phyloP scores from a whole-genome alignment of 92 coral and sea anemone species.

The Heliopora coerulea region DNA sequence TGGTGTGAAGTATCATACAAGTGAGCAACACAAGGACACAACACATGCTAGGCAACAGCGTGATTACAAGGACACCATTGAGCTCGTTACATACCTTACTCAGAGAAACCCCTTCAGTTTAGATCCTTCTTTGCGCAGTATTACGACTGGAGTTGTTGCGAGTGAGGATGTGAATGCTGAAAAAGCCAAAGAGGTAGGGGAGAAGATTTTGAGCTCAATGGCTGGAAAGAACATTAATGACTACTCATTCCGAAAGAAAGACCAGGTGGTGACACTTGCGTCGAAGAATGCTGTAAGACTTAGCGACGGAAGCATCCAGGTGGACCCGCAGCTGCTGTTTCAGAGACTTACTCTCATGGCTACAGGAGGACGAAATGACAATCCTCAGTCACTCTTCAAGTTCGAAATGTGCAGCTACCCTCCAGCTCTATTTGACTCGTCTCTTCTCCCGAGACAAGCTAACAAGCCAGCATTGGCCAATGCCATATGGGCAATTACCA shows the following conservation, averaged over 20 bases:
- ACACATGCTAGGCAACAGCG: constrained; percentile 22
- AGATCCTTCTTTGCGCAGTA: constrained; percentile 11
- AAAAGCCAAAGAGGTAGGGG: constrained; percentile 33
- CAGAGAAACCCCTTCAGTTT: constrained; percentile 37
- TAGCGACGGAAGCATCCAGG: too few relatives aligned
- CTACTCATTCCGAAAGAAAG: constrained; percentile 41
- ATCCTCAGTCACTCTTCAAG: constrained; percentile 32
- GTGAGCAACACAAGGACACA: constrained; percentile 32
- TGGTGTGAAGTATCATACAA: constrained; percentile 25
- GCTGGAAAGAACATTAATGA: too few relatives aligned
- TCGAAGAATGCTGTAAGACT: too few relatives aligned
- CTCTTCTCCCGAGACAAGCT: constrained; percentile 34
- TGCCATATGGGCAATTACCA: constrained; percentile 14
- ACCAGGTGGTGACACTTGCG: too few relatives aligned
- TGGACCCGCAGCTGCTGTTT: too few relatives aligned
- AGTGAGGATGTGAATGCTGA: constrained; percentile 36
- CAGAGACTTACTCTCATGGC: constrained; percentile 27
- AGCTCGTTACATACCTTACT: constrained; percentile 11
- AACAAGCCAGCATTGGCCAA: constrained; percentile 16
- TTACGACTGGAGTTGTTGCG: constrained; percentile 34
- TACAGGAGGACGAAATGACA: constrained; percentile 33
- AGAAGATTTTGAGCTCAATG: constrained; percentile 10
- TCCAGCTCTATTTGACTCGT: constrained; percentile 29
- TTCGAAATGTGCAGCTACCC: constrained; percentile 29
- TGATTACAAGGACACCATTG: constrained; percentile 33